phyloP scores from a whole-genome alignment of 2,888 invertebrate genomes.

The Siphonodentalium dalli region DNA sequence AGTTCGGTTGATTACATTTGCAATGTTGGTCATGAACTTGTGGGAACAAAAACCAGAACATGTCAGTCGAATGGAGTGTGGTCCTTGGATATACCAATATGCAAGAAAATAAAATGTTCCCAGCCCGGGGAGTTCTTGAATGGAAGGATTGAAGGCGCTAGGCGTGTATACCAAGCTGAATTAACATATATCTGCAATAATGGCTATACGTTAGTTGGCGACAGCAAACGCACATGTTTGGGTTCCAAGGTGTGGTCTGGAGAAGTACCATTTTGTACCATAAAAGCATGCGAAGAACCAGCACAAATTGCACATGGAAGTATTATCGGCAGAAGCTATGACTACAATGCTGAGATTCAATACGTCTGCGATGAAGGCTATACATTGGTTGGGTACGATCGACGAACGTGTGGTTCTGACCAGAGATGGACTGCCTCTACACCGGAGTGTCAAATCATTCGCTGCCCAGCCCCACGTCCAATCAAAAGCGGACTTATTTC shows the following conservation, averaged over 20 bases:
- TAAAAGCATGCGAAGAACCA: slow-evolving; percentile 38
- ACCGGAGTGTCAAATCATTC: slow-evolving; percentile 35
- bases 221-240: slow-evolving; percentile 43
- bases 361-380: slow-evolving; percentile 48
- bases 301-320: slow-evolving; percentile 34
- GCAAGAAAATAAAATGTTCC: slow-evolving; percentile 28
- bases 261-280: slow-evolving; percentile 47
- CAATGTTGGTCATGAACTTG: slow-evolving; percentile 39
- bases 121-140: slow-evolving; percentile 23
- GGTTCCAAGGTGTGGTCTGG: slow-evolving; percentile 54
- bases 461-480: slow-evolving; percentile 31
- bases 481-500: slow-evolving; percentile 27
- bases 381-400: slow-evolving; percentile 32
- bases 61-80: slow-evolving; percentile 50
- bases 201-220: slow-evolving; percentile 49
- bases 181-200: slow-evolving; percentile 40
- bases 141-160: slow-evolving; percentile 26
- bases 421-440: slow-evolving; percentile 40
- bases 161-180: slow-evolving; percentile 26
- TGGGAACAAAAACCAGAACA: slow-evolving; percentile 38
- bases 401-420: slow-evolving; percentile 39
- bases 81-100: slow-evolving; percentile 30
- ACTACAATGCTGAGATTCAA: slow-evolving; percentile 27
- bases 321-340: slow-evolving; percentile 15
- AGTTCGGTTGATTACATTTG: slow-evolving; percentile 31